phyloP scores from a whole-genome alignment of 2,113 vertebrate species.

The Phyllopteryx taeniolatus region DNA sequence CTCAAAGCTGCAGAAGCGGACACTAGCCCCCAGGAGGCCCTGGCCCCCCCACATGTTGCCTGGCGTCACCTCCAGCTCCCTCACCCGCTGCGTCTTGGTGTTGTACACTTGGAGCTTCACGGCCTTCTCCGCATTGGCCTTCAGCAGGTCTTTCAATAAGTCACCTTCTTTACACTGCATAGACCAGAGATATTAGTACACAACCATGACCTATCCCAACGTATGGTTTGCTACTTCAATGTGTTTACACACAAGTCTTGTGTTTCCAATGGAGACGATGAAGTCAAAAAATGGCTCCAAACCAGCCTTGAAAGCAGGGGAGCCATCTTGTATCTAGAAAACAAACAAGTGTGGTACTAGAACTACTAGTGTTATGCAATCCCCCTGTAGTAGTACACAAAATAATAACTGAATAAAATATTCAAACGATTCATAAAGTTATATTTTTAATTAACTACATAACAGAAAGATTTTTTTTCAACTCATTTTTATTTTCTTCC shows the following conservation, averaged over 20 bases:
- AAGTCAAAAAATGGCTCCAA: conserved; percentile 96
- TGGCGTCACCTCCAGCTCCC: conserved; percentile 89
- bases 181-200: not conserved
- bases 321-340: conserved; percentile 84
- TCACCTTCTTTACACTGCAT: conserved; percentile 87
- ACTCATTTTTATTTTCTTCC: no score
- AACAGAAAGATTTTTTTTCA: no score
- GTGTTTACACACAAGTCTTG: conserved; percentile 72
- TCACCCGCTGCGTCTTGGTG: conserved; percentile 85
- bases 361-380: no score
- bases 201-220: not conserved
- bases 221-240: not conserved
- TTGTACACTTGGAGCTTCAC: conserved; percentile 91
- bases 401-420: no score
- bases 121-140: conserved; percentile 89
- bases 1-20: conserved; percentile 94
- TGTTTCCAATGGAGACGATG: conserved; percentile 89
- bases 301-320: conserved; percentile 85
- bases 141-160: conserved; percentile 86
- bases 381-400: no score
- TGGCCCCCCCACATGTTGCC: conserved; percentile 98
- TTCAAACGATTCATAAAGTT: no score
- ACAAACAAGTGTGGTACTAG: not conserved
- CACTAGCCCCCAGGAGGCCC: conserved; percentile 90
- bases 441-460: no score